A percentile compares a stretch with the other conserved stretches of the same genome.
Evolutionary conservation across 2,888 invertebrate genomes (phyloP).

Genomic region (Mythimna pallens): DNA sequence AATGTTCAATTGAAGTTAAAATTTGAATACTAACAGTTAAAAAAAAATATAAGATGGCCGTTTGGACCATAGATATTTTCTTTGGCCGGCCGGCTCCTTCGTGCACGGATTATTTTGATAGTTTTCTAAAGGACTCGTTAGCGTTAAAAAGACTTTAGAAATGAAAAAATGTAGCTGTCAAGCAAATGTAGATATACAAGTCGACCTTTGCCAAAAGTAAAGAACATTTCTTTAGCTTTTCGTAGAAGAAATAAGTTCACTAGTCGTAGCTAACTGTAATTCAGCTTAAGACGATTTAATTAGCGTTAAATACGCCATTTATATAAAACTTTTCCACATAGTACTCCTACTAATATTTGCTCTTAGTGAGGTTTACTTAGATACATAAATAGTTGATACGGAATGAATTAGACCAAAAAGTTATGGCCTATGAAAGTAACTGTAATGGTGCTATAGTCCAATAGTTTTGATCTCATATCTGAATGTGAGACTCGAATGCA

Average conservation of each 20-base stretch:
- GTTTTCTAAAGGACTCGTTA: slow-evolving; percentile 27
- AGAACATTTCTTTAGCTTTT: slow-evolving; percentile 40
- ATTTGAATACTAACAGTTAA: neutral
- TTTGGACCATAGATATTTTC: slow-evolving; percentile 2
- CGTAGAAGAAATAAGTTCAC: slow-evolving; percentile 52
- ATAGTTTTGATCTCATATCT: slow-evolving; percentile 89
- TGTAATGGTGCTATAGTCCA: slow-evolving; percentile 89
- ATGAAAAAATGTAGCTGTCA: slow-evolving; percentile 3
- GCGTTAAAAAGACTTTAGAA: slow-evolving; percentile 24
- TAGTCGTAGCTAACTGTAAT: slow-evolving; percentile 60
- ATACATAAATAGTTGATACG: slow-evolving; percentile 62
- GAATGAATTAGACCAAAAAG: slow-evolving; percentile 86
- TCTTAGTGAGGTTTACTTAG: slow-evolving; percentile 61
- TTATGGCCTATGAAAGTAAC: slow-evolving; percentile 89
- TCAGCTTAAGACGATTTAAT: slow-evolving; percentile 49
- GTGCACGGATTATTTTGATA: slow-evolving; percentile 37
- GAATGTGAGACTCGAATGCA: slow-evolving; percentile 80
- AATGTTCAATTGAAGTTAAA: slow-evolving; percentile 12
- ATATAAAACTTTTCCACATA: slow-evolving; percentile 50
- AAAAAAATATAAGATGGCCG: slow-evolving; percentile 14
- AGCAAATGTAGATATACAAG: slow-evolving; percentile 5
- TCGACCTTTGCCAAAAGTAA: slow-evolving; percentile 18
- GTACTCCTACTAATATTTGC: slow-evolving; percentile 53
- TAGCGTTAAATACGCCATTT: slow-evolving; percentile 48
- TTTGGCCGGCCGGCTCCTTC: slow-evolving; percentile 27